phyloP scores from a whole-genome alignment of 2,797 vertebrate genomes.

The Megalops cyprinoides region DNA sequence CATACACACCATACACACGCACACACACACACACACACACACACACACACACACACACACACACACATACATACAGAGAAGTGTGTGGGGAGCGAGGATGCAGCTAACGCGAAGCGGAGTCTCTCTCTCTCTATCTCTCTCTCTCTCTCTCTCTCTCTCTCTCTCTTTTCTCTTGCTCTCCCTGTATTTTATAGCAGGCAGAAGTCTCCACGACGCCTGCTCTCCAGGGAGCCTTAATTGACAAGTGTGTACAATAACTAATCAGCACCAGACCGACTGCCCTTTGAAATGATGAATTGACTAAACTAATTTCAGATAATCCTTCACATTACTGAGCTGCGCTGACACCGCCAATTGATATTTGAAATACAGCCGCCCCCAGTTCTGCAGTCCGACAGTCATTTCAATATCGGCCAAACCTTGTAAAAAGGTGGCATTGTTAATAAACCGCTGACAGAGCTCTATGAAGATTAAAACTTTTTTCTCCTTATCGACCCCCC shows the following conservation, averaged over 20 bases:
- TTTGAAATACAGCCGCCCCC: constrained; percentile 63
- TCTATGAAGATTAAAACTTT: constrained; percentile 64
- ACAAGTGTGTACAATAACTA: constrained; percentile 76
- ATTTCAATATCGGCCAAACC: constrained; percentile 45
- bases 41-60: too few species aligned
- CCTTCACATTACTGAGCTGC: constrained; percentile 58
- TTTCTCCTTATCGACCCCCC: constrained; percentile 26
- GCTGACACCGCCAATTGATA: constrained; percentile 64
- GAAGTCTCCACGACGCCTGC: constrained; percentile 41
- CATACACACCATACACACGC: too few species aligned
- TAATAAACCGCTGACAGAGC: constrained; percentile 64
- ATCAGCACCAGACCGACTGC: constrained; percentile 70
- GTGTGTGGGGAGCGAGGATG: too few species aligned
- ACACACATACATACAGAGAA: too few species aligned
- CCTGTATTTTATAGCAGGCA: constrained; percentile 14
- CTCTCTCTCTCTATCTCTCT: background rate
- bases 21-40: too few species aligned
- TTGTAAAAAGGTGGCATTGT: constrained; percentile 49
- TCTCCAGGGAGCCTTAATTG: constrained; percentile 71
- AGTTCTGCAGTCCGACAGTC: constrained; percentile 57
- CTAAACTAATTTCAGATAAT: constrained; percentile 78
- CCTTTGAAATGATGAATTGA: constrained; percentile 76
- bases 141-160: constrained; percentile 10
- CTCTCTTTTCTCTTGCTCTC: background rate
- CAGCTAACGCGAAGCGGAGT: background rate